A percentile compares a stretch with the other conserved stretches of the same genome.
Evolutionary conservation across 2,113 vertebrate genomes (phyloP).

Genomic region (Acanthisitta chloris): DNA sequence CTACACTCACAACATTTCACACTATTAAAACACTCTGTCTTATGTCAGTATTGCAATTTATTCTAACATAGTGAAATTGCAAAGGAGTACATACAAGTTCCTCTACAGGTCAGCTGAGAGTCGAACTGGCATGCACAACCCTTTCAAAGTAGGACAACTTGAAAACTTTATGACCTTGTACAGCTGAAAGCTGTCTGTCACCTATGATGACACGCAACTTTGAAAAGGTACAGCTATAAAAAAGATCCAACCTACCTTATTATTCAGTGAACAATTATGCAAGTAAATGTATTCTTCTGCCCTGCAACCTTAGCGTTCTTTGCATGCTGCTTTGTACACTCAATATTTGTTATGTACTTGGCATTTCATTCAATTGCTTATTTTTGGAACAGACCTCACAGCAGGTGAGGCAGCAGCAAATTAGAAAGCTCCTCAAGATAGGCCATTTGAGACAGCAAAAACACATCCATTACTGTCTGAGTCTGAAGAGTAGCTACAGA

Average conservation of each 20-base stretch:
- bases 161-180: not conserved
- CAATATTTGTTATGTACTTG: not conserved
- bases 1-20: not conserved
- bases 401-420: not conserved
- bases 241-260: not conserved
- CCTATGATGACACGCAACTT: accelerated
- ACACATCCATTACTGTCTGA: not conserved
- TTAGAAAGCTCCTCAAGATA: not conserved
- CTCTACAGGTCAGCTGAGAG: not conserved
- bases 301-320: not conserved
- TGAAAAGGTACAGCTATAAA: not conserved
- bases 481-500: not conserved
- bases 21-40: not conserved
- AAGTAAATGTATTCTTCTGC: accelerated
- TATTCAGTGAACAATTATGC: not conserved
- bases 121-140: not conserved
- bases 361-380: not conserved
- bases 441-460: not conserved
- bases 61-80: not conserved
- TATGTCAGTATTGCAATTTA: not conserved
- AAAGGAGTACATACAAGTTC: not conserved
- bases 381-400: not conserved
- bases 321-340: not conserved
- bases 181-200: not conserved
- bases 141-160: not conserved